Evolutionary conservation across 2,888 invertebrate genomes (phyloP).

Genomic region (Lacanobia wlatinum): DNA sequence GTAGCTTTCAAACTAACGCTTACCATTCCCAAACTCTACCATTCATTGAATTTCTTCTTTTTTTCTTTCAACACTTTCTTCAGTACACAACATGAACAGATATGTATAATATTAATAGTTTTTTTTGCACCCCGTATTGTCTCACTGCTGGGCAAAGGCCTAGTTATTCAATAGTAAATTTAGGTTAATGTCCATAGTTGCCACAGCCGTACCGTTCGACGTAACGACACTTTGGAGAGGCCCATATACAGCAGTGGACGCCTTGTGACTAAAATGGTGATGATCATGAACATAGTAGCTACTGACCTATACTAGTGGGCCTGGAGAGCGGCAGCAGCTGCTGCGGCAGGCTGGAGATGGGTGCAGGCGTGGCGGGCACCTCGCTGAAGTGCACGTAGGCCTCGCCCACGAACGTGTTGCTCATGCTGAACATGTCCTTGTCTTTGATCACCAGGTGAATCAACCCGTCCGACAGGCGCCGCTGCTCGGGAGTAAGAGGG

Average conservation of each 20-base stretch:
- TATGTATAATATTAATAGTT: too few species aligned
- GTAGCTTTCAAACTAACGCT: too few species aligned
- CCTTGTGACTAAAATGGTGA: background rate
- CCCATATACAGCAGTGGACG: background rate
- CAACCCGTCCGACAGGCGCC: conserved; percentile 92
- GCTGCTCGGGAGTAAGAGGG: conserved; percentile 93
- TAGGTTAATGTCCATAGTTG: background rate
- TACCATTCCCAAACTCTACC: too few species aligned
- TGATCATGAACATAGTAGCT: background rate
- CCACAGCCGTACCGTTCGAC: background rate
- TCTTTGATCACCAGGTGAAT: conserved; percentile 98
- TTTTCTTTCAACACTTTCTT: too few species aligned
- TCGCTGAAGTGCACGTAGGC: conserved; percentile 96
- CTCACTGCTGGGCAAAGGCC: too few species aligned
- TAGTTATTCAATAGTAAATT: too few species aligned
- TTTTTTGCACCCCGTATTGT: too few species aligned
- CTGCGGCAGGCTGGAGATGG: conserved; percentile 92
- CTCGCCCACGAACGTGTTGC: conserved; percentile 98
- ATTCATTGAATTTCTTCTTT: too few species aligned
- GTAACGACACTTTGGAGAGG: background rate
- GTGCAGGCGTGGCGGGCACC: conserved; percentile 92
- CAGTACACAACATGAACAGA: too few species aligned
- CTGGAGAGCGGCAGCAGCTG: conserved; percentile 93
- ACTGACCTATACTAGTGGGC: conserved; percentile 92
- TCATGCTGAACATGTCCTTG: conserved; percentile 97